Base-by-base conservation (phyloP, 2,113 vertebrate species). In the Odontophorus gujanensis region DNA sequence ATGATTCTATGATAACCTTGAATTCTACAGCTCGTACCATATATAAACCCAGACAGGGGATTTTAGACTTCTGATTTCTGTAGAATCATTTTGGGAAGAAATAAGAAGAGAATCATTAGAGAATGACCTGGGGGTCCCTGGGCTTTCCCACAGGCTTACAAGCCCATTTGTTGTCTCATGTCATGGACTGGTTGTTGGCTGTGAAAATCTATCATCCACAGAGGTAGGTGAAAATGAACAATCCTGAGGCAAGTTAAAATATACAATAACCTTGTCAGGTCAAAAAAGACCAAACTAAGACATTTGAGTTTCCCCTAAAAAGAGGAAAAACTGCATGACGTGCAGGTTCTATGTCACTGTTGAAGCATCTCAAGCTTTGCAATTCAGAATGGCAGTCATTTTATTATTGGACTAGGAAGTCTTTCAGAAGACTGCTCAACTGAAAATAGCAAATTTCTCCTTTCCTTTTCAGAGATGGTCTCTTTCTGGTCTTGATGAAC, bases 41-140 rank as follows among this genome's bases (percentile, higher is more conserved):
- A 32, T 53, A 22, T 26, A 58, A 11, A 47, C 5, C 25, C 24
- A 89, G 57, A 67, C 16, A 38, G 0, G 0, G 15, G 12, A n/a
- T 1, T 78, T 14, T 45, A 78, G 26, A 63, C 0, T 9, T 15
- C 53, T 10, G 9, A 79, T 47, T 73, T 12, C 2, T 1, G 20
- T 3, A 73, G 53, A 25, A 40, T 73, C 24, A 40, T 19, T 20
- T n/a, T 48, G 26, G 26, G 13, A 43, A 79, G 25, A 63, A 34
- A 14, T 48, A 25, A 80, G 40, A 51, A 76, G 5, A 82, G 30
- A 48, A 9, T 68, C 30, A 36, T 17, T 42, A 48, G 6, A 21
- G 17, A 82, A 65, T n/a, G 8, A 48, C 20, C 28, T 0, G 3
- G 7, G 65, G 40, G 25, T 19, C 10, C 10, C 36, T 28, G 28